Conservation (phyloP, 2,797 vertebrate species). For the Ceyx erithaca region DNA sequence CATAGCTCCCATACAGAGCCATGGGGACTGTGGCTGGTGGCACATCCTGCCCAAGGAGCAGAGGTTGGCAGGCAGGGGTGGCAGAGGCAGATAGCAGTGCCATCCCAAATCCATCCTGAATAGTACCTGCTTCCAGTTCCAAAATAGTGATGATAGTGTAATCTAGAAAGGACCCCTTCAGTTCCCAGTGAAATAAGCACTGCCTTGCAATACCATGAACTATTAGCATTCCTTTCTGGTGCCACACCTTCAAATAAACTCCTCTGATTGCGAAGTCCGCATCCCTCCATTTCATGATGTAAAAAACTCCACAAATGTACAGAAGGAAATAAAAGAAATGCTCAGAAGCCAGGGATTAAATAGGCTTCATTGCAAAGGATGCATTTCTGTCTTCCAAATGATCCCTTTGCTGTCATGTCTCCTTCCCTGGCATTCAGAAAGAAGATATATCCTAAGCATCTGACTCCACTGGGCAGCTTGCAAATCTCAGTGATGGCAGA, state of each 20-base stretch:
- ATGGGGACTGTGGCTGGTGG: rapidly evolving
- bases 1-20: not conserved
- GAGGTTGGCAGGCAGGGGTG: not conserved
- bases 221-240: not conserved
- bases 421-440: not conserved
- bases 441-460: not conserved
- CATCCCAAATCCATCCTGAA: not conserved
- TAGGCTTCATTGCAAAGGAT: not conserved
- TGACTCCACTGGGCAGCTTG: not conserved
- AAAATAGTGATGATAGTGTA: rapidly evolving
- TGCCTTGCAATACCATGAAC: not conserved
- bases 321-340: not conserved
- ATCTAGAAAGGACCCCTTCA: not conserved
- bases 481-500: not conserved
- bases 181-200: not conserved
- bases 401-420: not conserved
- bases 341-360: not conserved
- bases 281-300: not conserved
- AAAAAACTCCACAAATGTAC: not conserved
- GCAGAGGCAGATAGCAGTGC: not conserved
- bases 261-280: not conserved
- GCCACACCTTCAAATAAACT: not conserved
- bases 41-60: not conserved
- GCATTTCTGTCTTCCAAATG: not conserved
- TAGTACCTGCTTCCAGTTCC: not conserved